Evolutionary conservation across 2,113 vertebrate species (phyloP).

Genomic region (Ictidomys tridecemlineatus): DNA sequence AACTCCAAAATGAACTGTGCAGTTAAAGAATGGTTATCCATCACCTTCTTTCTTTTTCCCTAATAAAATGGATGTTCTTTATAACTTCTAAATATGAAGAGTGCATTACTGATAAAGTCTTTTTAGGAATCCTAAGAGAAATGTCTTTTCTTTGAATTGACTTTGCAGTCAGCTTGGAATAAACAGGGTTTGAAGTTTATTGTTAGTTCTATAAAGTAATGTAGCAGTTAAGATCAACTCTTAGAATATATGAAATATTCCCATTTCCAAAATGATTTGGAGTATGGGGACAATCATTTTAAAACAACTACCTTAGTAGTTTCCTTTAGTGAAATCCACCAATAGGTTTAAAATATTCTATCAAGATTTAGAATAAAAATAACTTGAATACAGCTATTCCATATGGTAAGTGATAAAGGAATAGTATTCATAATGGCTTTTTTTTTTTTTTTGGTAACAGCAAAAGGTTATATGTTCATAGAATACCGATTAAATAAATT

Average conservation of each 20-base stretch:
- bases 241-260: background rate
- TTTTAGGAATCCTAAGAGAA: background rate
- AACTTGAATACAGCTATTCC: slow-evolving; percentile 17
- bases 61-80: background rate
- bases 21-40: background rate
- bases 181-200: background rate
- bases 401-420: background rate
- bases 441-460: background rate
- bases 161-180: background rate
- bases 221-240: background rate
- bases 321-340: background rate
- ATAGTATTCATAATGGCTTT: background rate
- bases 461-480: background rate
- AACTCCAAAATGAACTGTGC: background rate
- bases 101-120: background rate
- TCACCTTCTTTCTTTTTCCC: background rate
- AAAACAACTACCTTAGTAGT: background rate
- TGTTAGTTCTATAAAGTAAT: background rate
- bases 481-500: background rate
- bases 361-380: background rate
- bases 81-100: background rate
- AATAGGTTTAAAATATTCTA: background rate
- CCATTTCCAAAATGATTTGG: background rate
- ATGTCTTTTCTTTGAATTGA: background rate
- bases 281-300: background rate